Evolutionary conservation across 2,888 invertebrate genomes (phyloP).

Genomic region (Euplagia quadripunctaria): DNA sequence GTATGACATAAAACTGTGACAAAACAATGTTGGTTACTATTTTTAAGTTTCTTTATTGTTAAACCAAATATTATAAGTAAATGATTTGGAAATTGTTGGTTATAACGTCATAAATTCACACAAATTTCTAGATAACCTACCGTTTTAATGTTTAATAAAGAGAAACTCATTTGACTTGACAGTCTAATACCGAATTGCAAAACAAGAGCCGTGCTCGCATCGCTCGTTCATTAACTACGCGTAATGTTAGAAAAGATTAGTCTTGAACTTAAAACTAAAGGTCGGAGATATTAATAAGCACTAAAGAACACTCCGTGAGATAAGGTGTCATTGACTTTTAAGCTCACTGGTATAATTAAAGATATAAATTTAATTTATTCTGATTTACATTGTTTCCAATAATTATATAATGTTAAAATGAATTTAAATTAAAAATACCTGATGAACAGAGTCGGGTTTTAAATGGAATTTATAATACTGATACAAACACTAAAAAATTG

Average conservation of each 20-base stretch:
- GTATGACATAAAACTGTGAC: too few relatives aligned
- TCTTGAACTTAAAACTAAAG: conserved; percentile 15
- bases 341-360: conserved; percentile 7
- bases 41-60: too few relatives aligned
- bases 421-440: neutral
- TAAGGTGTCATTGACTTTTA: conserved; percentile 40
- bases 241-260: conserved; percentile 7
- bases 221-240: neutral
- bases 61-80: too few relatives aligned
- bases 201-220: too few relatives aligned
- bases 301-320: conserved; percentile 22
- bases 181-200: too few relatives aligned
- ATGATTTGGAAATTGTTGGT: too few relatives aligned
- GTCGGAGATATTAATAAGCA: conserved; percentile 19
- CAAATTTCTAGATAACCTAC: too few relatives aligned
- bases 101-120: too few relatives aligned
- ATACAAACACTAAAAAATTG: neutral
- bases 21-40: too few relatives aligned
- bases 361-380: neutral
- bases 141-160: too few relatives aligned
- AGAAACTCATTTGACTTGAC: too few relatives aligned
- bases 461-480: neutral
- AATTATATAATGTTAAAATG: neutral
- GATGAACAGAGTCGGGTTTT: neutral
- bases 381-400: neutral